Evolutionary conservation across 53 echinoderm and acorn worm species (phyloP).

Genomic region (Zoroaster sp.): DNA sequence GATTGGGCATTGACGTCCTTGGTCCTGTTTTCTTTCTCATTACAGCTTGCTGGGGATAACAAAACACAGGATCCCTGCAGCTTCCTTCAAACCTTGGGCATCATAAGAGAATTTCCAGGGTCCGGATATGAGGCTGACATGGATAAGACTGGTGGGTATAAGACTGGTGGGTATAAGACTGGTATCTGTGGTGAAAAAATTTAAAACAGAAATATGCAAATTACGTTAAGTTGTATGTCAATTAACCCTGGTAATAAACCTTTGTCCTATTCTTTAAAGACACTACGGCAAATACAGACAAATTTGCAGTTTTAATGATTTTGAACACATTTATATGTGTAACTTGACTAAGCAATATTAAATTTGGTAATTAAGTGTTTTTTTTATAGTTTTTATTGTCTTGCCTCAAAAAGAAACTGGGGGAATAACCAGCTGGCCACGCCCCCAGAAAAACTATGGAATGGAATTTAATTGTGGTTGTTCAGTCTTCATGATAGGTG

Average conservation of each 20-base stretch:
- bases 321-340: no score
- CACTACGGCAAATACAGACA: no score
- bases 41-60: slow-evolving; percentile 22
- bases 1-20: background rate
- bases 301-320: no score
- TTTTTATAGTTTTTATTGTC: no score
- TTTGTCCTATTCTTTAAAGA: no score
- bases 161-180: background rate
- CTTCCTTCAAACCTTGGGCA: slow-evolving; percentile 1
- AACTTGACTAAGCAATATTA: no score
- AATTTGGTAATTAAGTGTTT: no score
- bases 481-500: no score
- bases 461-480: no score
- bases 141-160: background rate
- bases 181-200: background rate
- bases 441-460: no score
- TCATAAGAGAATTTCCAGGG: slow-evolving; percentile 2
- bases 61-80: background rate
- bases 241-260: background rate
- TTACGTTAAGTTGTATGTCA: background rate
- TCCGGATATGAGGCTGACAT: background rate
- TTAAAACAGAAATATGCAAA: background rate
- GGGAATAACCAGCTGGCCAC: no score
- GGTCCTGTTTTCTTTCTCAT: background rate
- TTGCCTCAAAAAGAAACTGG: no score